Evolutionary conservation across 2,888 invertebrate species (phyloP).

Genomic region (Andrena chrysosceles): DNA sequence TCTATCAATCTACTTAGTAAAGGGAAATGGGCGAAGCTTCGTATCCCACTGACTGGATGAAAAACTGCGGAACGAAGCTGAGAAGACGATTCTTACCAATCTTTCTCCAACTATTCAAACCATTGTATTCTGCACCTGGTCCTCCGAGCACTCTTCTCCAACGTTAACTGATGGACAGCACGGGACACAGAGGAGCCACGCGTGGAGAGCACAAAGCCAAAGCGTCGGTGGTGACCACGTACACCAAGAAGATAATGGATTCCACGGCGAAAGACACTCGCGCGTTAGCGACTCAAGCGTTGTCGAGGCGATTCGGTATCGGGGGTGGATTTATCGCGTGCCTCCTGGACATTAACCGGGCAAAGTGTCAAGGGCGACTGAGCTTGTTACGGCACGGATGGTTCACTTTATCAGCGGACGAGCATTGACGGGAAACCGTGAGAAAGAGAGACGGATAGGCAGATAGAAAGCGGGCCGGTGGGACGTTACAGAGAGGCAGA

Average conservation of each 20-base stretch:
- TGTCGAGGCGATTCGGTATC: constrained; percentile 50
- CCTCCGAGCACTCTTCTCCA: neutral
- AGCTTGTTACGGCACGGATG: constrained; percentile 73
- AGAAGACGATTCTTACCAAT: constrained; percentile 30
- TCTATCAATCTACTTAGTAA: constrained; percentile 36
- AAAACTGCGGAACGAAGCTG: neutral
- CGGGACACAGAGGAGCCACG: neutral
- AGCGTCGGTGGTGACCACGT: constrained; percentile 6
- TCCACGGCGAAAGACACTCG: constrained; percentile 52
- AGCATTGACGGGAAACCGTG: constrained; percentile 68
- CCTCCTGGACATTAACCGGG: constrained; percentile 73
- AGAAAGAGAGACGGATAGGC: constrained; percentile 69
- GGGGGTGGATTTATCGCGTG: constrained; percentile 74
- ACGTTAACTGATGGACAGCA: neutral
- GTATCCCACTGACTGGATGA: neutral
- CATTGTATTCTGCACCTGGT: constrained; percentile 13
- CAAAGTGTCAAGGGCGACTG: constrained; percentile 83
- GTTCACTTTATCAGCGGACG: constrained; percentile 69
- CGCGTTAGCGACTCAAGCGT: constrained; percentile 32
- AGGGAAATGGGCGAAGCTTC: constrained; percentile 40
- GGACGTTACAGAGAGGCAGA: constrained; percentile 55
- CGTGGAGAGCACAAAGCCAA: constrained; percentile 7
- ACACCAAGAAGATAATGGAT: constrained; percentile 47
- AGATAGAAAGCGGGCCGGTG: constrained; percentile 63
- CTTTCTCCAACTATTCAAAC: neutral